Conservation (phyloP, 1,140 invertebrate species). For the Penaeus indicus region DNA sequence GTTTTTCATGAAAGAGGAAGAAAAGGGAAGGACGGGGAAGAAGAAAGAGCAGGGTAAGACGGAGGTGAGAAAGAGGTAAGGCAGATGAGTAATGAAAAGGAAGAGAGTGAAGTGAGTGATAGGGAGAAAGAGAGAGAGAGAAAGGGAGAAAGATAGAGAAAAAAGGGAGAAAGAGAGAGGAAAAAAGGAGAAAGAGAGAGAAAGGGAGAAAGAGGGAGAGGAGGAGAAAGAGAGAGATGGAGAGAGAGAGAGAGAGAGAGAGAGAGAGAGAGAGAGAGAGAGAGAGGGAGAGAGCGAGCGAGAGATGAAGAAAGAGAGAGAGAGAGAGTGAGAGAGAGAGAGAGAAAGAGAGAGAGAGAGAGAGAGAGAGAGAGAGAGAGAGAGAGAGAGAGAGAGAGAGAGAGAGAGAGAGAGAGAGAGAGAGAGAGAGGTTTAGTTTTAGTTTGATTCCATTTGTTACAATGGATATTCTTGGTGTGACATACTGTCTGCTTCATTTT, state of each 20-base stretch:
- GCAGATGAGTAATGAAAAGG: not conserved
- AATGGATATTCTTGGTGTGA: too few species aligned
- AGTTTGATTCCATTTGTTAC: too few species aligned
- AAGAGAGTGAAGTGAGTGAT: not conserved
- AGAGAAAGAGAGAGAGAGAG: not conserved
- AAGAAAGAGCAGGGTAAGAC: too few species aligned
- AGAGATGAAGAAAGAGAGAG: not conserved
- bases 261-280: not conserved
- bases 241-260: not conserved
- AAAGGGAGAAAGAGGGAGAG: not conserved
- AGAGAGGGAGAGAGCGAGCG: not conserved
- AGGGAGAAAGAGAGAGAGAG: not conserved
- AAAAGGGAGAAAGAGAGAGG: not conserved
- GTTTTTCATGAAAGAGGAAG: too few species aligned
- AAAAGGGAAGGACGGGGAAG: too few species aligned
- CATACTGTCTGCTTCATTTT: too few species aligned
- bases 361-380: too few species aligned
- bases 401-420: too few species aligned
- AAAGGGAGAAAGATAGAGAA: not conserved
- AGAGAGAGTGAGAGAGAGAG: too few species aligned
- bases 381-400: too few species aligned
- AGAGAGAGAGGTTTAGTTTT: too few species aligned
- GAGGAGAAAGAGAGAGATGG: not conserved
- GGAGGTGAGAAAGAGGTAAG: not conserved
- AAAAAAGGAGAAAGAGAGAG: not conserved